phyloP scores from a whole-genome alignment of 1,140 invertebrate species.

The Anadara kagoshimensis region DNA sequence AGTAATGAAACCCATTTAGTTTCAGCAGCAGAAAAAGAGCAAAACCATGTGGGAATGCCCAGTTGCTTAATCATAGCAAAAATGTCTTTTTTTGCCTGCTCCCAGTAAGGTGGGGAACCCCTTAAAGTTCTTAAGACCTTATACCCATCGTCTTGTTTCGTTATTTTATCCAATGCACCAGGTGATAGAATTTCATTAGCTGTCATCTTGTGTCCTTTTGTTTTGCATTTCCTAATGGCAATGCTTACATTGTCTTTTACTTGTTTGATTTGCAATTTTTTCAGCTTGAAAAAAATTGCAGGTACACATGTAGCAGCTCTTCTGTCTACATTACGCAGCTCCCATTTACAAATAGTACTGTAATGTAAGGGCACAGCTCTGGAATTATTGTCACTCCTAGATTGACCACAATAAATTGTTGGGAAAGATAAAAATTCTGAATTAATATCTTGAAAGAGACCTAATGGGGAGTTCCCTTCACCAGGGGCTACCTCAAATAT shows the following conservation, averaged over 20 bases:
- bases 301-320: conserved; percentile 24
- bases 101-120: conserved; percentile 43
- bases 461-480: conserved; percentile 29
- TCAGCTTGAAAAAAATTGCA: conserved; percentile 29
- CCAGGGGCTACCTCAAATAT: conserved; percentile 29
- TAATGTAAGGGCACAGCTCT: conserved; percentile 27
- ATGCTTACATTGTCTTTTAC: conserved; percentile 23
- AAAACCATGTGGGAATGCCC: conserved; percentile 58
- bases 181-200: conserved; percentile 18
- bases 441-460: conserved; percentile 32
- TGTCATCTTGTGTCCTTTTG: conserved; percentile 29
- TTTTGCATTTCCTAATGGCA: conserved; percentile 26
- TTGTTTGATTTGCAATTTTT: conserved; percentile 38
- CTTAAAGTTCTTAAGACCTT: conserved; percentile 31
- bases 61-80: conserved; percentile 46
- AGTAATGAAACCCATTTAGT: conserved; percentile 74
- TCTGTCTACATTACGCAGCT: conserved; percentile 23
- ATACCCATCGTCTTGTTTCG: conserved; percentile 40
- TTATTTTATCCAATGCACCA: not conserved
- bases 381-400: conserved; percentile 17
- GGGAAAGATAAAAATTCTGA: conserved; percentile 37
- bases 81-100: conserved; percentile 32
- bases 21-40: too few species aligned
- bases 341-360: too few species aligned
- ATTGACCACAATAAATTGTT: conserved; percentile 32